A percentile compares a stretch with the other conserved stretches of the same genome.
These are phyloP conservation scores for Temnopleurus reevesii DNA, from an alignment of 53 echinoderm and acorn worm species.

Conservation along the genomic window DNA sequence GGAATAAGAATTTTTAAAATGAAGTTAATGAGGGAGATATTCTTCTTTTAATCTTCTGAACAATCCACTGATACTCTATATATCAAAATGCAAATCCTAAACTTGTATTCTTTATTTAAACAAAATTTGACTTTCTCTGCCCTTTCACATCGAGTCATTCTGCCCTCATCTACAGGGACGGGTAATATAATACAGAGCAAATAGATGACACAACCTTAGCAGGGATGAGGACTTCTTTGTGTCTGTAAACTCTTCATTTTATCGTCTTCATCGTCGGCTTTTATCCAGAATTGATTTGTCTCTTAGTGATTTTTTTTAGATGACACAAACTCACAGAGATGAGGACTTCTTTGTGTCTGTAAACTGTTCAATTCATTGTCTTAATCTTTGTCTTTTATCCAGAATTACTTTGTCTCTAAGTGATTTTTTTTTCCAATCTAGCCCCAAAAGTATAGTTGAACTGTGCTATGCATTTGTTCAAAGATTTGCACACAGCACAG, in stretches of 20 bases:
- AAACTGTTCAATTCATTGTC: not conserved
- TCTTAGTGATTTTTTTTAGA: not conserved
- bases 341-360: not conserved
- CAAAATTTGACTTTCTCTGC: no score
- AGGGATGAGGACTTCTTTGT: not conserved
- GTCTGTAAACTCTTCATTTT: not conserved
- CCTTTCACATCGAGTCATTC: no score
- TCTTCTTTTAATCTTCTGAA: no score
- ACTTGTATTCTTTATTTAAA: no score
- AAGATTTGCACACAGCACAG: not conserved
- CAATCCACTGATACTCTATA: no score
- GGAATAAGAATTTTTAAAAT: no score
- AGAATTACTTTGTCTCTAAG: not conserved
- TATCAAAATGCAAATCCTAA: no score
- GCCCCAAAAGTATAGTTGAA: no score
- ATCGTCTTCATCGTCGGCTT: not conserved
- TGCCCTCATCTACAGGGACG: not conserved
- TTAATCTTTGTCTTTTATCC: not conserved
- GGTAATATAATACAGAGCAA: constrained; percentile 40
- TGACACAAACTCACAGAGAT: no score
- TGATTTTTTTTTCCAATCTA: not conserved
- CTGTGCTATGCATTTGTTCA: not conserved
- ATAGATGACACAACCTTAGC: constrained; percentile 31
- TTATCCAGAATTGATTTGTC: not conserved
- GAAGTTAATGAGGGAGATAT: no score